phyloP scores from a whole-genome alignment of 23 tunicate genomes.

The Trididemnum nubilum region DNA sequence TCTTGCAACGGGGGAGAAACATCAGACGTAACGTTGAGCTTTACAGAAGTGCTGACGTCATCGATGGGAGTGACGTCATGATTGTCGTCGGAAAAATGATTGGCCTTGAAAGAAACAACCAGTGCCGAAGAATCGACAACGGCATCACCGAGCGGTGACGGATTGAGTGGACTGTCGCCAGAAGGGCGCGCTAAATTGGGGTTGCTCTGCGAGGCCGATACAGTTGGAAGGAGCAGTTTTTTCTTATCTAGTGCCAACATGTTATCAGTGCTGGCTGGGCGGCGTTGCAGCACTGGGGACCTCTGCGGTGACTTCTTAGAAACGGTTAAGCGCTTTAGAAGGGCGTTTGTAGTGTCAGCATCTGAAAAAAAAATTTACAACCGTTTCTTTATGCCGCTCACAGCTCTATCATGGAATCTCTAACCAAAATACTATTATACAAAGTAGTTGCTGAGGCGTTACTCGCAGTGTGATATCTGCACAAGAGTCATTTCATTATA shows the following conservation, averaged over 20 bases:
- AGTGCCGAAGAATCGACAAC: background rate
- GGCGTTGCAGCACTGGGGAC: constrained; percentile 3
- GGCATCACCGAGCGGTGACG: background rate
- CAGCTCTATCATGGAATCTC: background rate
- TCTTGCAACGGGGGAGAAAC: too few species aligned
- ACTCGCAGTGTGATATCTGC: too few species aligned
- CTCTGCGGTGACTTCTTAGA: background rate
- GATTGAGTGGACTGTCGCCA: too few species aligned
- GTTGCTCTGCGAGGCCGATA: background rate
- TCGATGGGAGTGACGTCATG: background rate
- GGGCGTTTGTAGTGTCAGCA: background rate
- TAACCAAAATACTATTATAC: too few species aligned
- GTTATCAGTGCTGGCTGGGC: constrained; percentile 30
- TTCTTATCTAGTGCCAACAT: background rate
- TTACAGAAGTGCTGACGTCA: constrained; percentile 4
- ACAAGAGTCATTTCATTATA: too few species aligned
- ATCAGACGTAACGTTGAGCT: too few species aligned
- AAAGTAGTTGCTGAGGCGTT: too few species aligned
- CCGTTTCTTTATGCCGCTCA: background rate
- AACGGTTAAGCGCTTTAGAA: background rate
- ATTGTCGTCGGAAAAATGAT: background rate
- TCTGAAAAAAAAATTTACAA: background rate
- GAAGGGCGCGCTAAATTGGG: background rate
- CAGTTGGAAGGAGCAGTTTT: background rate
- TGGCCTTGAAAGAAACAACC: background rate